Evolutionary conservation across 2,113 vertebrate genomes (phyloP).

Genomic region (Zapus hudsonius): DNA sequence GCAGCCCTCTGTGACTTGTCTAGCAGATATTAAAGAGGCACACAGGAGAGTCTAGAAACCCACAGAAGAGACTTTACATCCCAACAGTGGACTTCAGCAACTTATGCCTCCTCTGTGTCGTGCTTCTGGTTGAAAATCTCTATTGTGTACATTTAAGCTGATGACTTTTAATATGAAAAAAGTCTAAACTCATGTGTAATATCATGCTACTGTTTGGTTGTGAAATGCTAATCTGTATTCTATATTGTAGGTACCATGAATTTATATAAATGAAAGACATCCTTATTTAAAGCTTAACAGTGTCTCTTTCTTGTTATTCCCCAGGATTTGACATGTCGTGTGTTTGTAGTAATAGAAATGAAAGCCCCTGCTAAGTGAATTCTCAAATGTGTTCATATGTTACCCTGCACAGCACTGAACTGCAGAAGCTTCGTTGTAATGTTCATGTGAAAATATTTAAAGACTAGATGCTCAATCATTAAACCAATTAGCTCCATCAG

Average conservation of each 20-base stretch:
- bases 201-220: slow-evolving; percentile 38
- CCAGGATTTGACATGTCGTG: background rate
- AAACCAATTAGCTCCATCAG: background rate
- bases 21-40: slow-evolving; percentile 80
- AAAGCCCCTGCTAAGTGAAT: background rate
- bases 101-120: background rate
- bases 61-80: background rate
- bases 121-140: background rate
- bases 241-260: background rate
- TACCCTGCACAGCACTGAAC: background rate
- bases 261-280: background rate
- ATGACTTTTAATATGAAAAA: slow-evolving; percentile 27
- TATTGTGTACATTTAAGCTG: background rate
- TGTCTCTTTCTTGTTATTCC: slow-evolving; percentile 41
- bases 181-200: background rate
- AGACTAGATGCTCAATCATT: background rate
- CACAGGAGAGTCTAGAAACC: background rate
- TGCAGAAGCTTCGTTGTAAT: background rate
- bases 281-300: slow-evolving; percentile 52
- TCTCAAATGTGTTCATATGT: background rate
- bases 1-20: slow-evolving; percentile 86
- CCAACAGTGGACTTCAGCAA: background rate
- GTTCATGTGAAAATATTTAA: background rate
- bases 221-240: slow-evolving; percentile 8
- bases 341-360: background rate